These are phyloP conservation scores for Sycobia sp. DNA, from an alignment of 1,140 invertebrate species.

Conservation along the genomic window DNA sequence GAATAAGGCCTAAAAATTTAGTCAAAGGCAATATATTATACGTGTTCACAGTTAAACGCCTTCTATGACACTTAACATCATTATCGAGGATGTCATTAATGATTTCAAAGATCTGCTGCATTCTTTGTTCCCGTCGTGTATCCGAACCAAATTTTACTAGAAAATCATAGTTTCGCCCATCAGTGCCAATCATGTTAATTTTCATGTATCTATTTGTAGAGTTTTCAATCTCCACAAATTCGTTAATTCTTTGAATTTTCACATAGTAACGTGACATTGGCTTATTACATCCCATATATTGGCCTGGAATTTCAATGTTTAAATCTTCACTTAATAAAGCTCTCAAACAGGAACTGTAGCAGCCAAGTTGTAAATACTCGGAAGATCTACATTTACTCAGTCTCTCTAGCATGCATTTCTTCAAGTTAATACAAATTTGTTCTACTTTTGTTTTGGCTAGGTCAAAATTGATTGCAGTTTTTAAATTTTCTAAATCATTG, in stretches of 20 bases:
- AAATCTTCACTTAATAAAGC: slow-evolving; percentile 54
- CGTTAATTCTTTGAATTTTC: slow-evolving; percentile 71
- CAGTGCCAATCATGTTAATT: slow-evolving; percentile 71
- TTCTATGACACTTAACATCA: slow-evolving; percentile 55
- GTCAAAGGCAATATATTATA: slow-evolving; percentile 68
- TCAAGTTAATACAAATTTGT: not conserved
- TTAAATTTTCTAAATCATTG: not conserved
- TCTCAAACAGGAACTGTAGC: slow-evolving; percentile 70
- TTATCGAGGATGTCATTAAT: slow-evolving; percentile 71
- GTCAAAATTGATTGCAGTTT: not conserved
- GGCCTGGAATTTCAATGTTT: slow-evolving; percentile 74
- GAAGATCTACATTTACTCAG: not conserved
- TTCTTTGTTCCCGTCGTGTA: slow-evolving; percentile 75
- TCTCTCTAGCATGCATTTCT: not conserved
- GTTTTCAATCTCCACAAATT: slow-evolving; percentile 62
- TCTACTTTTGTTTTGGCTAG: not conserved
- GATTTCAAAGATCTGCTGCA: slow-evolving; percentile 72
- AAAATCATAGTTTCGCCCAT: slow-evolving; percentile 74
- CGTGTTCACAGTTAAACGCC: slow-evolving; percentile 62
- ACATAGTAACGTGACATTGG: slow-evolving; percentile 71
- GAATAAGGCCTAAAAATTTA: slow-evolving; percentile 69
- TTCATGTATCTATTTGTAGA: slow-evolving; percentile 70
- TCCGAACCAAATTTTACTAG: slow-evolving; percentile 80
- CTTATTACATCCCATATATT: slow-evolving; percentile 67
- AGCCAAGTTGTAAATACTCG: slow-evolving; percentile 44